Base-by-base conservation (phyloP, 2,113 vertebrate genomes). In the Ameiurus melas region DNA sequence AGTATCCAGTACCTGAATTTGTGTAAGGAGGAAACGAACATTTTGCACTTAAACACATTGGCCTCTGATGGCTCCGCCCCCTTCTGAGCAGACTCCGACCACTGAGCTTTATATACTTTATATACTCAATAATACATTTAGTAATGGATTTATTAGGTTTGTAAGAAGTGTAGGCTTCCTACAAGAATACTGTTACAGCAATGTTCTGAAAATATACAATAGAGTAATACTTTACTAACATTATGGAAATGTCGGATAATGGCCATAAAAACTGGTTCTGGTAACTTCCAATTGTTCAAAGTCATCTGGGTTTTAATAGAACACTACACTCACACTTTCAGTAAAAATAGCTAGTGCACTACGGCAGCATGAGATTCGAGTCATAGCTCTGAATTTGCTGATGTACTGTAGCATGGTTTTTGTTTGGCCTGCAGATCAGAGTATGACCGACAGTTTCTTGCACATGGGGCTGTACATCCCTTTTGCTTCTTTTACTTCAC, bases 321-420 rank as follows among this genome's bases (percentile, higher is more conserved):
- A 43, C 73, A 13, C 20, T 20, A 79, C 77, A n/a, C 51, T 78
- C 25, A 27, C 43, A n/a, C 47, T n/a, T 43, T 47, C 9, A 77
- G 4, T 33, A 20, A 75, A 75, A 47, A 25, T 8, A 10, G 8
- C 55, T 33, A 81, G 55, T 36, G 55, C 55, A 58, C n/a, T 16
- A 62, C 9, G 20, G 33, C 22, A 43, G 57, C 80, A 62, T 83
- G 58, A 83, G 80, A 25, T 27, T 83, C 33, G 12, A 43, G 22
- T 39, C n/a, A 20, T n/a, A 84, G 60, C 43, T 66, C 5, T 68
- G 43, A 33, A 39, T 16, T 62, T 58, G 78, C 51, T 84, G 80
- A 88, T 77, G 81, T 43, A 47, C 43, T 47, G 43, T 83, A 88
- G 68, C 81, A 77, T 88, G 87, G 57, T 16, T 62, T 71, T 36